Base-by-base conservation (phyloP, 2,888 invertebrate genomes). In the Fragum fragum region DNA sequence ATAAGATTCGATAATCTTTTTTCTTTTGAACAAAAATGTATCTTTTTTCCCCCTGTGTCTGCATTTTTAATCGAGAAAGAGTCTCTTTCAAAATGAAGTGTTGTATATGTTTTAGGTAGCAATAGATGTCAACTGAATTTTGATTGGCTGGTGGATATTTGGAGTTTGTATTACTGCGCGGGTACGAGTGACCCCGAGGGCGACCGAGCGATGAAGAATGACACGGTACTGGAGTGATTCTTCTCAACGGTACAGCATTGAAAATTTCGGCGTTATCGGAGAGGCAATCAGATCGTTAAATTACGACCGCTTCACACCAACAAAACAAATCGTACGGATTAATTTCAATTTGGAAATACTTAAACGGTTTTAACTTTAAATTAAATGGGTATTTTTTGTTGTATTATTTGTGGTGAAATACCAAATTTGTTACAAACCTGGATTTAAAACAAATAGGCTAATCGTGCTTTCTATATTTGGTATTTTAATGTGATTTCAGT, bases 121-220 rank as follows among this genome's bases (percentile, higher is more conserved):
- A 23, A 7, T 32, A 23, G 36, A 72, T 78, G 78, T 79, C 76
- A 79, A 52, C 59, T 55, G 29, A 55, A n/a, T 32, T 71, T 32
- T 79, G 75, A 83, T 83, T 83, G 82, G 82, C 53, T 66, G 69
- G 61, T 59, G 73, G 32, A 76, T 57, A 71, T 61, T 53, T 55
- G 61, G 29, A 52, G 36, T 18, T 52, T 73, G 76, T 79, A 69
- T 76, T 61, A 69, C 69, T 76, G 42, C 79, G 73, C 70, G 73
- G 73, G 78, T 73, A 70, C 53, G 71, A 79, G 42, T 76, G 76
- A 73, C 73, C 73, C 42, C 61, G 63, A 75, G 66, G 59, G 69
- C 71, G 73, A 74, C 69, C 68, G 59, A 70, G 73, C 52, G 81
- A 74, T 77, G 73, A 66, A 73, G 53, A 57, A 68, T 73, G 73